These are phyloP conservation scores for Himalopsyche phryganea DNA, from an alignment of 1,140 invertebrate species.

Conservation along the genomic window DNA sequence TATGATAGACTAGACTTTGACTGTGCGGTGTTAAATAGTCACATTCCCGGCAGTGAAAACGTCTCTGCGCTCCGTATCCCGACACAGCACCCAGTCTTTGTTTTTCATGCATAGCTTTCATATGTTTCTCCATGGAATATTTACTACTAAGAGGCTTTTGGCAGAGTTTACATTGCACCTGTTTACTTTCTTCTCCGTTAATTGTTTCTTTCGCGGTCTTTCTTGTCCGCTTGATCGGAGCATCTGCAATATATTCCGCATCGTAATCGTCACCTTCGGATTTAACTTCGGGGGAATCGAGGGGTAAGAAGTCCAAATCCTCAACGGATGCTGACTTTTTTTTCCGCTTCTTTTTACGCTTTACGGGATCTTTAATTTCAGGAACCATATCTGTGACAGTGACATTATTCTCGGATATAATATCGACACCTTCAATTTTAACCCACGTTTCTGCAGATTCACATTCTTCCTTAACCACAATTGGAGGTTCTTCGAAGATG, in stretches of 20 bases:
- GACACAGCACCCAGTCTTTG: constrained; percentile 42
- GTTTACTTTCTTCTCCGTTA: neutral
- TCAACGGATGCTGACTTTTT: neutral
- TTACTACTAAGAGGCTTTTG: constrained; percentile 20
- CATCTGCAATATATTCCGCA: neutral
- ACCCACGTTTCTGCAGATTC: too few relatives aligned
- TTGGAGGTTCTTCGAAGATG: neutral
- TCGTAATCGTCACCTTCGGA: neutral
- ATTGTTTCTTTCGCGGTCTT: neutral
- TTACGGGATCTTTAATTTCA: constrained; percentile 1
- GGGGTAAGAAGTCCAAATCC: neutral
- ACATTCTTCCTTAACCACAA: neutral
- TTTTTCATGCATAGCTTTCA: constrained; percentile 32
- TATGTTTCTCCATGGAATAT: constrained; percentile 22
- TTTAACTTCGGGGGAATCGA: neutral
- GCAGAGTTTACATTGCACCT: constrained; percentile 19
- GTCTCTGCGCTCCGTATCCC: constrained; percentile 41
- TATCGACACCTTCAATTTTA: too few relatives aligned
- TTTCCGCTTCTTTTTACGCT: constrained; percentile 1
- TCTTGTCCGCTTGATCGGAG: neutral
- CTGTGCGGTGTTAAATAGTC: constrained; percentile 47
- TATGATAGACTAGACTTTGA: constrained; percentile 48
- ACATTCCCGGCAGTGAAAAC: constrained; percentile 47
- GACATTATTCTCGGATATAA: neutral
- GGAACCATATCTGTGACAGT: neutral